phyloP scores from a whole-genome alignment of 2,888 invertebrate species.

The Spodoptera exigua region DNA sequence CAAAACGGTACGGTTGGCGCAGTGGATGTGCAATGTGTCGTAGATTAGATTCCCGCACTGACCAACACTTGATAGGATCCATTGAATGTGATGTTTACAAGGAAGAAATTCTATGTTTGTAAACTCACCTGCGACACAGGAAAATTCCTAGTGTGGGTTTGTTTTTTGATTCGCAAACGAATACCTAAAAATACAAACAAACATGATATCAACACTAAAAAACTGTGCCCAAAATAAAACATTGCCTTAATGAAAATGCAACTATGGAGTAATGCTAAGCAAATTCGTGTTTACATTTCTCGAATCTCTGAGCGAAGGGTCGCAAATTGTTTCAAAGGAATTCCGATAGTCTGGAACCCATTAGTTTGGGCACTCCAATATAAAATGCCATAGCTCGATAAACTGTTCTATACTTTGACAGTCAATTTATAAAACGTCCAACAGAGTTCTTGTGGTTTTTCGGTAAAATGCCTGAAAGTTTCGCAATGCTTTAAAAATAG shows the following conservation, averaged over 20 bases:
- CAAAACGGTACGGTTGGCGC: no score
- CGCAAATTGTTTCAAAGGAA: conserved; percentile 66
- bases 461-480: conserved; percentile 34
- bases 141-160: not conserved
- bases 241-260: conserved; percentile 14
- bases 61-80: no score
- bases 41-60: no score
- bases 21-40: no score
- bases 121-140: no score
- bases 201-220: not conserved
- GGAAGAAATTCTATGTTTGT: no score
- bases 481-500: conserved; percentile 26
- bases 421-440: conserved; percentile 61
- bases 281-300: conserved; percentile 51
- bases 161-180: not conserved
- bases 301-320: conserved; percentile 50
- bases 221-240: not conserved
- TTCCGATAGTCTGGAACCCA: conserved; percentile 63
- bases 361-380: conserved; percentile 60
- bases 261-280: conserved; percentile 42
- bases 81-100: no score
- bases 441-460: conserved; percentile 45
- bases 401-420: conserved; percentile 60
- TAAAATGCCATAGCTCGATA: conserved; percentile 57
- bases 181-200: not conserved